Conservation (phyloP, 2,888 invertebrate genomes). For the Drosophila atripex region DNA sequence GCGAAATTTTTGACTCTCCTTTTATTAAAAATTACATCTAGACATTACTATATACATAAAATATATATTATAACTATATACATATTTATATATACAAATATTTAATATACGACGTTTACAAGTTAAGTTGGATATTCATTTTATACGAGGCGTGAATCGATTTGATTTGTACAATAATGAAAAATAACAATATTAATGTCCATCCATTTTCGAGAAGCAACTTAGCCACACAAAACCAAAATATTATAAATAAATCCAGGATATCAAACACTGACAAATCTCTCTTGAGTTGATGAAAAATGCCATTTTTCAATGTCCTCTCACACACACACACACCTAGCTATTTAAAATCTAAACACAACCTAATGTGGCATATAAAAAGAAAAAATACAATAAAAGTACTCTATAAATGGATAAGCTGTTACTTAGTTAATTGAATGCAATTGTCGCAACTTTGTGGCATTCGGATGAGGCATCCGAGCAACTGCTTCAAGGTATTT, state of each 20-base stretch:
- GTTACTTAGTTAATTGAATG: constrained; percentile 77
- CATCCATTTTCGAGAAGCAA: constrained; percentile 73
- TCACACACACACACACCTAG: constrained; percentile 32
- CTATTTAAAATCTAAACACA: constrained; percentile 8
- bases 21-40: constrained; percentile 35
- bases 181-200: constrained; percentile 64
- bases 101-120: constrained; percentile 57
- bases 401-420: constrained; percentile 62
- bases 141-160: constrained; percentile 56
- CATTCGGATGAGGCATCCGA: constrained; percentile 29
- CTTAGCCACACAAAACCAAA: constrained; percentile 21
- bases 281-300: constrained; percentile 72
- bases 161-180: constrained; percentile 66
- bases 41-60: constrained; percentile 47
- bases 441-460: constrained; percentile 56
- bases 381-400: constrained; percentile 5
- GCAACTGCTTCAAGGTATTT: constrained; percentile 56
- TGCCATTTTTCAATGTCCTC: constrained; percentile 73
- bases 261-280: constrained; percentile 26
- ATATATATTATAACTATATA: constrained; percentile 47
- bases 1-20: constrained; percentile 63
- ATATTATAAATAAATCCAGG: constrained; percentile 4
- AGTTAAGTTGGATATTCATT: constrained; percentile 63
- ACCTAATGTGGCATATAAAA: constrained; percentile 15
- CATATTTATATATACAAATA: constrained; percentile 53